Conservation (phyloP, 92 coral and sea anemone species). For the Pocillopora meandrina region DNA sequence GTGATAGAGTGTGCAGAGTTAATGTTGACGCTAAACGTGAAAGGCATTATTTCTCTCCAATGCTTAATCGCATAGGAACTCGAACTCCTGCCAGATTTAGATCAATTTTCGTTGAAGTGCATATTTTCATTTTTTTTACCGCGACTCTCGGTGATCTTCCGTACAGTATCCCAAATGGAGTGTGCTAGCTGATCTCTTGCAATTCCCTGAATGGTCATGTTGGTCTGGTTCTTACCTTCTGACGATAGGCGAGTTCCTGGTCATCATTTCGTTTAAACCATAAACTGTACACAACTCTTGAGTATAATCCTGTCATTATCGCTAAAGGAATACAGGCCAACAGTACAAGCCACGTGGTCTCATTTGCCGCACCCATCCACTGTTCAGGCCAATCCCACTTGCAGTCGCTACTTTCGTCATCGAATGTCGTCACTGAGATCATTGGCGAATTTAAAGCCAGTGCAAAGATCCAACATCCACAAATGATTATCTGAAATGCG, state of each 20-base stretch:
- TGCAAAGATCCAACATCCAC: slow-evolving; percentile 10
- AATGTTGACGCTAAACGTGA: no score
- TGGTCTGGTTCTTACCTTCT: slow-evolving; percentile 9
- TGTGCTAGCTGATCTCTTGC: no score
- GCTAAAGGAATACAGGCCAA: slow-evolving; percentile 6
- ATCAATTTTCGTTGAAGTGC: no score
- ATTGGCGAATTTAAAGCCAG: neutral
- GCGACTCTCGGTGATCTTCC: no score
- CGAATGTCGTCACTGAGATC: slow-evolving; percentile 1
- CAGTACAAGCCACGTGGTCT: slow-evolving; percentile 4
- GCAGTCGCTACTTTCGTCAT: neutral
- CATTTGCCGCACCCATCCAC: slow-evolving; percentile 25
- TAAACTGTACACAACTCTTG: slow-evolving; percentile 12
- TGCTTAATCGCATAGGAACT: no score
- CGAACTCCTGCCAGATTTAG: no score
- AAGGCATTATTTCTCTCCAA: no score
- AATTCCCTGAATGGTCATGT: no score
- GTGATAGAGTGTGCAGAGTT: no score
- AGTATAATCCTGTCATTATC: slow-evolving; percentile 23
- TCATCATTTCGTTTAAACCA: slow-evolving; percentile 19
- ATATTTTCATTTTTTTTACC: no score
- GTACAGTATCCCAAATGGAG: no score
- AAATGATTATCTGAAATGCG: slow-evolving; percentile 4
- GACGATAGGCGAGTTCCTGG: slow-evolving; percentile 3
- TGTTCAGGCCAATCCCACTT: slow-evolving; percentile 5